Evolutionary conservation across 2,888 invertebrate genomes (phyloP).

Genomic region (Gerris lacustris): DNA sequence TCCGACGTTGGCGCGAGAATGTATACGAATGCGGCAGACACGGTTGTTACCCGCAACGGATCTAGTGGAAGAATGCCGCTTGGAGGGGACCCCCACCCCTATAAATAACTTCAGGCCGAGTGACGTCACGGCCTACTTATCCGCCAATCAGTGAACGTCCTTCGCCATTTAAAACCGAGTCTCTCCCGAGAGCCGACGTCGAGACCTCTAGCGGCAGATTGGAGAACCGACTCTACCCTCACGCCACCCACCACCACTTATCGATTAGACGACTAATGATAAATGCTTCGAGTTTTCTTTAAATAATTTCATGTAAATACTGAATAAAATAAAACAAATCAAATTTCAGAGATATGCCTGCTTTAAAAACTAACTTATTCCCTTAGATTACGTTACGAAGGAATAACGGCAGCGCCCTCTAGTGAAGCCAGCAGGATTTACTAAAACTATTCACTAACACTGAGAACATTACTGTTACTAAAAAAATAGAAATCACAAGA

Average conservation of each 20-base stretch:
- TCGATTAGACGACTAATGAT: not conserved
- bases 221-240: conserved; percentile 16
- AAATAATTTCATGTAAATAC: not conserved
- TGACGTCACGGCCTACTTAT: conserved; percentile 48
- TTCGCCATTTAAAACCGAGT: conserved; percentile 29
- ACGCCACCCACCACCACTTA: conserved; percentile 1
- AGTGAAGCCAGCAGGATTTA: too few species aligned
- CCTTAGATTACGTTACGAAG: too few species aligned
- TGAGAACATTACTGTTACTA: too few species aligned
- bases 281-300: not conserved
- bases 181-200: conserved; percentile 8
- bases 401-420: too few species aligned
- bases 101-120: conserved; percentile 35
- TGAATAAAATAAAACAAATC: not conserved
- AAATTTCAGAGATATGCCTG: too few species aligned
- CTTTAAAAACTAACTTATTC: too few species aligned
- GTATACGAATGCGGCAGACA: not conserved
- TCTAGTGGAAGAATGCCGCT: conserved; percentile 28
- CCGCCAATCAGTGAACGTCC: conserved; percentile 32
- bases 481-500: too few species aligned
- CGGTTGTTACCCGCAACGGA: not conserved
- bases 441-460: too few species aligned
- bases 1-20: not conserved
- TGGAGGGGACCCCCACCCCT: conserved; percentile 30
- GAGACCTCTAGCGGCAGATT: conserved; percentile 19